phyloP scores from a whole-genome alignment of 2,888 invertebrate species.

The Gerris lacustris region DNA sequence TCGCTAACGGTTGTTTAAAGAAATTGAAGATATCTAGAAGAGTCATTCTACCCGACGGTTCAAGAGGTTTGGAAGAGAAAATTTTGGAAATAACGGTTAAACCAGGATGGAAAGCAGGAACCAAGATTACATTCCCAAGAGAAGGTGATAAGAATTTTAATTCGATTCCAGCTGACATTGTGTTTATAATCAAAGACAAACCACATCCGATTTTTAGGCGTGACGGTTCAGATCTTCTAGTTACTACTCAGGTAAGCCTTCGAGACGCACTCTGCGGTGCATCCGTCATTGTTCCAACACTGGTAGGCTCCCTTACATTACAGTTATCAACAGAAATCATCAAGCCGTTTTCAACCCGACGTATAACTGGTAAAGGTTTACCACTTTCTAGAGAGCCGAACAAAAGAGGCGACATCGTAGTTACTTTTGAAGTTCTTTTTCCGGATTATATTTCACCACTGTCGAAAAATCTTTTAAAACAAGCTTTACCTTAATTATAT shows the following conservation, averaged over 20 bases:
- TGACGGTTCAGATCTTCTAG: conserved; percentile 85
- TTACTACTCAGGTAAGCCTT: conserved; percentile 69
- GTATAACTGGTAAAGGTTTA: conserved; percentile 78
- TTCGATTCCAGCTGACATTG: conserved; percentile 89
- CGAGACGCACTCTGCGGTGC: conserved; percentile 87
- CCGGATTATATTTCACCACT: conserved; percentile 66
- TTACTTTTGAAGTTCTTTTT: conserved; percentile 89
- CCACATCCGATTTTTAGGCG: conserved; percentile 81
- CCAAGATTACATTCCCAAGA: conserved; percentile 92
- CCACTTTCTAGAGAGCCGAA: conserved; percentile 88
- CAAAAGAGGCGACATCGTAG: conserved; percentile 77
- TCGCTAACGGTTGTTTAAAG: conserved; percentile 84
- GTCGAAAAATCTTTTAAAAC: conserved; percentile 73
- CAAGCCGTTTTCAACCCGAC: conserved; percentile 77
- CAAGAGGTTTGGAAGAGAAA: conserved; percentile 80
- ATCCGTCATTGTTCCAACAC: conserved; percentile 74
- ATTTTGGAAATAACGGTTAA: conserved; percentile 88
- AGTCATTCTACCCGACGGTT: conserved; percentile 71
- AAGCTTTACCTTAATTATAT: conserved; percentile 62
- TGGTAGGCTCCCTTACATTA: conserved; percentile 65
- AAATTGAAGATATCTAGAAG: conserved; percentile 97
- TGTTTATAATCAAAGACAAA: conserved; percentile 91
- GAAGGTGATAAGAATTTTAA: conserved; percentile 90
- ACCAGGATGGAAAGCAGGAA: conserved; percentile 96
- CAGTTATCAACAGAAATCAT: conserved; percentile 69